Conservation (phyloP, 2,888 invertebrate species). For the Masnerella sp. region DNA sequence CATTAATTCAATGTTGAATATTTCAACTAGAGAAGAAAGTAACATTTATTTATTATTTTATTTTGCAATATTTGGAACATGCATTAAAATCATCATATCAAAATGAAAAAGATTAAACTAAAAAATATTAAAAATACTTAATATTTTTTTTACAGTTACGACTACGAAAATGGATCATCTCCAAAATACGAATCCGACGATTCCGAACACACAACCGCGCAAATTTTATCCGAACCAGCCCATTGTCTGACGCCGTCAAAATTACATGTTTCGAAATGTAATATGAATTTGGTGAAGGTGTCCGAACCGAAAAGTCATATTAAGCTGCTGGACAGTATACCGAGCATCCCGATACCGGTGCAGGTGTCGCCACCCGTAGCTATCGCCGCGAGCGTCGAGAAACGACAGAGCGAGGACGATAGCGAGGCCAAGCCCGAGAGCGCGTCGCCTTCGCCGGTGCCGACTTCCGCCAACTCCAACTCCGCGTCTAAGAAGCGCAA, state of each 20-base stretch:
- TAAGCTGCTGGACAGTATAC: slow-evolving; percentile 73
- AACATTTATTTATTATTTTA: too few species aligned
- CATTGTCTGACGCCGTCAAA: slow-evolving; percentile 61
- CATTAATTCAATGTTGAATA: too few species aligned
- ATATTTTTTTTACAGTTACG: slow-evolving; percentile 61
- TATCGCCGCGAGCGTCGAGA: slow-evolving; percentile 61
- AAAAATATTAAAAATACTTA: neutral
- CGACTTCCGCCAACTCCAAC: slow-evolving; percentile 66
- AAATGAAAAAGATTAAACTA: neutral
- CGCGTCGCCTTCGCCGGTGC: slow-evolving; percentile 69
- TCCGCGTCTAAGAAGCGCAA: slow-evolving; percentile 86
- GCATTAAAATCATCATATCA: too few species aligned
- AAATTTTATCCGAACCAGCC: slow-evolving; percentile 42
- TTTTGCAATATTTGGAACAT: too few species aligned
- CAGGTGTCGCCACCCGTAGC: slow-evolving; percentile 68
- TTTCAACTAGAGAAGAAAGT: too few species aligned
- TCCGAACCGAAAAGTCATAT: slow-evolving; percentile 73
- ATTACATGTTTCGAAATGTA: slow-evolving; percentile 70
- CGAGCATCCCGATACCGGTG: slow-evolving; percentile 71
- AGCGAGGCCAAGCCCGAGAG: slow-evolving; percentile 64
- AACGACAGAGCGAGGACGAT: slow-evolving; percentile 69
- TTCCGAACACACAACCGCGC: slow-evolving; percentile 64
- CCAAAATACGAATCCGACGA: slow-evolving; percentile 55
- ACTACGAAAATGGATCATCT: slow-evolving; percentile 57
- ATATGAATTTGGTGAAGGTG: slow-evolving; percentile 73